Evolutionary conservation across 2,113 vertebrate genomes (phyloP).

Genomic region (Anolis sagrei): DNA sequence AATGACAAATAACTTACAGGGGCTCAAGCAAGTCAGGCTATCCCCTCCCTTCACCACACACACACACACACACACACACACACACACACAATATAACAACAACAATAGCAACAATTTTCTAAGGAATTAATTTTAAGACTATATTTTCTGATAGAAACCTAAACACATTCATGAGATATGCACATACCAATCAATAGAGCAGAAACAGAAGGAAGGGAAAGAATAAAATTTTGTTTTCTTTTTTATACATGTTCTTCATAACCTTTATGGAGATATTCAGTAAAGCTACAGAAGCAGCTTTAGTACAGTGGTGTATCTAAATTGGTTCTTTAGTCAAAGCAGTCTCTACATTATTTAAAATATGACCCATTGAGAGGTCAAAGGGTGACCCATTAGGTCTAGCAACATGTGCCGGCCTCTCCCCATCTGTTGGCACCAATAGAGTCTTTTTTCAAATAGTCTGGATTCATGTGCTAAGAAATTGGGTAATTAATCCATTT

Average conservation of each 20-base stretch:
- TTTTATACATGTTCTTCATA: neutral
- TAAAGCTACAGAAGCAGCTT: neutral
- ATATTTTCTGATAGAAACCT: neutral
- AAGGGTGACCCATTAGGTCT: slow-evolving; percentile 19
- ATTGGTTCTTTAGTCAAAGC: slow-evolving; percentile 30
- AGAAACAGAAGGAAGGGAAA: neutral
- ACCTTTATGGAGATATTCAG: neutral
- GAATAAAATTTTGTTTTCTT: neutral
- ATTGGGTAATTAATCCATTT: slow-evolving; percentile 35
- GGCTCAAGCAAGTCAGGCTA: too few relatives aligned
- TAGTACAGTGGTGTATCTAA: neutral
- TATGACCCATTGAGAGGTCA: slow-evolving; percentile 21
- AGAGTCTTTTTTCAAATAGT: neutral
- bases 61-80: too few relatives aligned
- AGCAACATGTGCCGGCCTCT: slow-evolving; percentile 10
- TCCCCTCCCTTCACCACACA: too few relatives aligned
- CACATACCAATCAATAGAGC: neutral
- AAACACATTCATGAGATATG: neutral
- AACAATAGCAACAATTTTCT: too few relatives aligned
- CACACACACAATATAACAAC: too few relatives aligned
- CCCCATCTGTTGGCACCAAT: neutral
- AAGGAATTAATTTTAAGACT: neutral
- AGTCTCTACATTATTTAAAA: slow-evolving; percentile 34
- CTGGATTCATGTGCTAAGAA: neutral
- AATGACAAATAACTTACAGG: too few relatives aligned